These are phyloP conservation scores for Drosophila histrio DNA, from an alignment of 2,888 invertebrate genomes.

Conservation along the genomic window DNA sequence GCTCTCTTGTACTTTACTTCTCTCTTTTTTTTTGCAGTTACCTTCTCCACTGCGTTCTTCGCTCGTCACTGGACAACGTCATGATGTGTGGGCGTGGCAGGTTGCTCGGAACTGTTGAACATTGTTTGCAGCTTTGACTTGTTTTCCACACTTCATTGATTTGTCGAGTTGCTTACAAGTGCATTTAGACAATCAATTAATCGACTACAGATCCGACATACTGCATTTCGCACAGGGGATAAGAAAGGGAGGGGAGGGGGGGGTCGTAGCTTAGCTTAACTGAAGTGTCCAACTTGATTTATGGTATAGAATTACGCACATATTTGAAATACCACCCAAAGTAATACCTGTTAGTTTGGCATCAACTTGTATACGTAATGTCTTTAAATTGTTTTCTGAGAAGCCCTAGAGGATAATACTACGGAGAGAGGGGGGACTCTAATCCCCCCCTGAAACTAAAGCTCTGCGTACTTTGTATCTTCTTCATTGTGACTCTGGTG, in stretches of 20 bases:
- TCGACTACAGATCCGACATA: slow-evolving; percentile 58
- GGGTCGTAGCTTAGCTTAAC: slow-evolving; percentile 47
- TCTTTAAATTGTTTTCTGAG: slow-evolving; percentile 34
- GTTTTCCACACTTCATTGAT: slow-evolving; percentile 79
- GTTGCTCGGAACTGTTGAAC: slow-evolving; percentile 24
- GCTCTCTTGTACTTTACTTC: not conserved
- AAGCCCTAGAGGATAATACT: too few relatives aligned
- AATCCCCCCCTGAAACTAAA: slow-evolving; percentile 14
- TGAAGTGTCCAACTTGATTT: slow-evolving; percentile 70
- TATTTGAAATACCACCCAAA: slow-evolving; percentile 45
- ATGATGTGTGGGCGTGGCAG: slow-evolving; percentile 43
- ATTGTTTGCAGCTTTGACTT: slow-evolving; percentile 62
- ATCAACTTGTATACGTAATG: slow-evolving; percentile 39
- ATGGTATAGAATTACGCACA: slow-evolving; percentile 72
- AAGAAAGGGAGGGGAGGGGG: not conserved
- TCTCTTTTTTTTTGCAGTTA: slow-evolving; percentile 40
- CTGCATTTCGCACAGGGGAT: slow-evolving; percentile 29
- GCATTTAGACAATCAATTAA: slow-evolving; percentile 81
- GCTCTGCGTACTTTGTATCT: not conserved
- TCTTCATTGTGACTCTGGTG: not conserved
- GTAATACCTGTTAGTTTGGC: slow-evolving; percentile 32
- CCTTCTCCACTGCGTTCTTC: slow-evolving; percentile 42
- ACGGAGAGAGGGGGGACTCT: too few relatives aligned
- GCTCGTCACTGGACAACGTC: slow-evolving; percentile 21
- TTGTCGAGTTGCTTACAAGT: slow-evolving; percentile 79